Evolutionary conservation across 2,888 invertebrate species (phyloP).

Genomic region (Lordiphosa andalusiaca): DNA sequence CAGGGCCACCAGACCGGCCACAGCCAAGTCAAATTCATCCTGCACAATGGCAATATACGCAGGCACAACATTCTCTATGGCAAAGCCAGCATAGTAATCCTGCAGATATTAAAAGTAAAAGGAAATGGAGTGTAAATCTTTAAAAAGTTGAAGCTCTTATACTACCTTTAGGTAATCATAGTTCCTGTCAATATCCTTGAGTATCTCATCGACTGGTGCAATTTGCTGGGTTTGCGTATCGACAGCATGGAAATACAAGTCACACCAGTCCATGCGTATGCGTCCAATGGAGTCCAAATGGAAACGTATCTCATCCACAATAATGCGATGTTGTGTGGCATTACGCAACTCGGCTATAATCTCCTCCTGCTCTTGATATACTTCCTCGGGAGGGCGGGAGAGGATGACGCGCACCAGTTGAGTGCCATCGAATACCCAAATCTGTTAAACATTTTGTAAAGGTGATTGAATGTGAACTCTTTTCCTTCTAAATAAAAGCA

Average conservation of each 20-base stretch:
- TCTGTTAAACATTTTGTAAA: constrained; percentile 81
- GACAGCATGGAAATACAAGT: constrained; percentile 91
- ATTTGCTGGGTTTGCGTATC: constrained; percentile 88
- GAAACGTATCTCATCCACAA: constrained; percentile 89
- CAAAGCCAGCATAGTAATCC: constrained; percentile 86
- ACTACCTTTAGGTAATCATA: constrained; percentile 89
- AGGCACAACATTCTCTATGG: constrained; percentile 88
- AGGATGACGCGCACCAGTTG: constrained; percentile 92
- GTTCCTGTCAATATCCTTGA: constrained; percentile 91
- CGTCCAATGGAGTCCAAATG: constrained; percentile 84
- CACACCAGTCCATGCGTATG: constrained; percentile 85
- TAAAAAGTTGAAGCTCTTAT: too few species aligned
- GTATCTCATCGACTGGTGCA: constrained; percentile 87
- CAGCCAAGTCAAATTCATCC: constrained; percentile 91
- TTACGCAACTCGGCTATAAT: constrained; percentile 87
- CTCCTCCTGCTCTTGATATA: constrained; percentile 86
- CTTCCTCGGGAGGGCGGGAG: constrained; percentile 89
- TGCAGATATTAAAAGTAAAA: constrained; percentile 32
- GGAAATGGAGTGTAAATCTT: too few species aligned
- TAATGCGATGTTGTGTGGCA: constrained; percentile 88
- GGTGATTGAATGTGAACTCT: background rate
- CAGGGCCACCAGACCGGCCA: constrained; percentile 91
- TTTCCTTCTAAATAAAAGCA: too few species aligned
- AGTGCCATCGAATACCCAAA: constrained; percentile 94
- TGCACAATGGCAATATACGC: constrained; percentile 85